A percentile compares a stretch with the other conserved stretches of the same genome.
Conservation (phyloP, 2,797 vertebrate species). For the Periparus ater region DNA sequence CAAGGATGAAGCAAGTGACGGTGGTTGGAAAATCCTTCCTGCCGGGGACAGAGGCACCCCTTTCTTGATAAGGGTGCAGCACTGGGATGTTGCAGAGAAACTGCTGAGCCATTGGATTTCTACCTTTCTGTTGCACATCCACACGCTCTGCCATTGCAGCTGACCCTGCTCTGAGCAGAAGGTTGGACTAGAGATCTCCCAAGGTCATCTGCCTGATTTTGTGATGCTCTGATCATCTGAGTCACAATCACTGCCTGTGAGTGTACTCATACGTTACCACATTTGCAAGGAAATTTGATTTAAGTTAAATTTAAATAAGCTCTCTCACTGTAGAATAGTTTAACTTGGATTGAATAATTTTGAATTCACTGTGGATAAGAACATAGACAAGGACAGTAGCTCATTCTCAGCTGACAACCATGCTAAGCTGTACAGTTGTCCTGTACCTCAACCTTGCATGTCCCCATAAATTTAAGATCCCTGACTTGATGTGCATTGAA, state of each 20-base stretch:
- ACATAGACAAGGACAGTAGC: background rate
- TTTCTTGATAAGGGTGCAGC: background rate
- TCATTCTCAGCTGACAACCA: background rate
- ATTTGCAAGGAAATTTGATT: constrained; percentile 22
- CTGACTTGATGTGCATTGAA: constrained; percentile 22
- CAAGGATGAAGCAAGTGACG: background rate
- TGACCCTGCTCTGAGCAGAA: background rate
- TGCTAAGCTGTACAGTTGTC: background rate
- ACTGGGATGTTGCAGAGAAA: background rate
- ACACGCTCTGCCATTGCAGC: background rate
- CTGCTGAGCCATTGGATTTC: background rate
- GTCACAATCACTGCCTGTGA: background rate
- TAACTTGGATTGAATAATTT: background rate
- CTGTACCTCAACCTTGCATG: background rate
- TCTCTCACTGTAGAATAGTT: background rate
- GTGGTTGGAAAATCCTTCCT: background rate
- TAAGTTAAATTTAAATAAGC: constrained; percentile 15
- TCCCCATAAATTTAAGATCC: background rate
- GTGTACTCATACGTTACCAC: background rate
- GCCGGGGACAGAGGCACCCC: background rate
- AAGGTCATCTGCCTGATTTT: background rate
- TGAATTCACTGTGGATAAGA: background rate
- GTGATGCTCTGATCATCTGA: background rate
- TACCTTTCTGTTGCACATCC: background rate
- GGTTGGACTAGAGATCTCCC: background rate